Evolutionary conservation across 2,113 vertebrate genomes (phyloP).

Genomic region (Poeciliopsis turrubarensis): DNA sequence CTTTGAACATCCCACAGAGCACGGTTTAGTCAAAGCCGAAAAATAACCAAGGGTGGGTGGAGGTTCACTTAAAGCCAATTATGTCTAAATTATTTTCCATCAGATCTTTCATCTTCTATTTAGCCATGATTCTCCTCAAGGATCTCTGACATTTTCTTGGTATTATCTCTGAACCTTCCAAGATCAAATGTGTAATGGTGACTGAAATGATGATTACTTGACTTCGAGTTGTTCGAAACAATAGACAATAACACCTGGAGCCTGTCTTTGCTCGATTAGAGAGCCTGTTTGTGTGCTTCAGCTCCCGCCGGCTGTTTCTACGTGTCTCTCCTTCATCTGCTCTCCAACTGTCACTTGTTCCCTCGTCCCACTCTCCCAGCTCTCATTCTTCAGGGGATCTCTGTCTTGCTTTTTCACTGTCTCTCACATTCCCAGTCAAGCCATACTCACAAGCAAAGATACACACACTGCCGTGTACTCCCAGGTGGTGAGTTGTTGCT

Average conservation of each 20-base stretch:
- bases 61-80: not conserved
- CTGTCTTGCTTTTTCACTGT: constrained; percentile 35
- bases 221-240: not conserved
- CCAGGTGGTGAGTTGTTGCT: constrained; percentile 51
- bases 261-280: constrained; percentile 33
- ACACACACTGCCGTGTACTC: constrained; percentile 23
- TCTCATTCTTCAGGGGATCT: constrained; percentile 40
- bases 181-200: not conserved
- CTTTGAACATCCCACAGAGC: no score
- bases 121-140: no score
- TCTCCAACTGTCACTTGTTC: constrained; percentile 18
- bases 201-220: not conserved
- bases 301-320: not conserved
- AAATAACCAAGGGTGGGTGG: not conserved
- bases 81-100: not conserved
- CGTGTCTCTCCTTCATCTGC: not conserved
- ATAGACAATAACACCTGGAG: constrained; percentile 5
- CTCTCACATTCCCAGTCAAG: constrained; percentile 26
- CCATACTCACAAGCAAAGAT: constrained; percentile 14
- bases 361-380: constrained; percentile 16
- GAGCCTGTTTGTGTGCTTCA: constrained; percentile 18
- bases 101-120: no score
- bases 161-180: not conserved
- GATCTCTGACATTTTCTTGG: not conserved
- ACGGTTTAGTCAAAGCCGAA: not conserved